Percentiles rank a stretch among this genome's conserved stretches.
phyloP scores from a whole-genome alignment of 1,140 invertebrate genomes.

The Bursaphelenchus mucronatus region DNA sequence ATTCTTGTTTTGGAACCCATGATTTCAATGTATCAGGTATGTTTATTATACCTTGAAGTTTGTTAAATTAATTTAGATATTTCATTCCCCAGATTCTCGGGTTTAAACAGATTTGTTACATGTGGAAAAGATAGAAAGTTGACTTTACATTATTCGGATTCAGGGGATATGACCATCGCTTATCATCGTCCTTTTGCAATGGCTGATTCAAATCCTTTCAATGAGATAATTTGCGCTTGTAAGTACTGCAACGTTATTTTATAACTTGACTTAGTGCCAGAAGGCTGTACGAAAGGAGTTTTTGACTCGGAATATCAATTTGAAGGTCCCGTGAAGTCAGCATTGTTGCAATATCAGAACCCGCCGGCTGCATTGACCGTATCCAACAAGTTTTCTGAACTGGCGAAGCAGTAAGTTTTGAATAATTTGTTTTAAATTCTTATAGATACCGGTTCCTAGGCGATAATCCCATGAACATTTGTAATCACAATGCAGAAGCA shows the following conservation, averaged over 20 bases:
- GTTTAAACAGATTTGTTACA: conserved; percentile 31
- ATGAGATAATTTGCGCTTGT: conserved; percentile 7
- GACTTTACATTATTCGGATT: conserved; percentile 28
- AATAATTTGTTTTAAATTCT: conserved; percentile 1
- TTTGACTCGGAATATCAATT: conserved; percentile 7
- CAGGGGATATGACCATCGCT: conserved; percentile 1
- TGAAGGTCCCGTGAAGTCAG: neutral
- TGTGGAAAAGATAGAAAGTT: conserved; percentile 42
- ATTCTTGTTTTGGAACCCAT: conserved; percentile 7
- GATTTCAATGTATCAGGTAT: no score
- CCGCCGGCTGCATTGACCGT: neutral
- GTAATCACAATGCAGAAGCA: conserved; percentile 13
- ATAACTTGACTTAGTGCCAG: conserved; percentile 2
- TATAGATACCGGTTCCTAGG: conserved; percentile 6
- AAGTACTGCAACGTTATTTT: neutral
- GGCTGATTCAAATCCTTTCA: neutral
- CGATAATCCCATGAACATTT: conserved; percentile 12
- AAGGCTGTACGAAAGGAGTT: conserved; percentile 2
- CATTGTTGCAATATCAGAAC: conserved; percentile 5
- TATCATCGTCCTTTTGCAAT: conserved; percentile 1
- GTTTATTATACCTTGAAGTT: no score
- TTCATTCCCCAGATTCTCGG: conserved; percentile 5
- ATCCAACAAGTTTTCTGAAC: neutral
- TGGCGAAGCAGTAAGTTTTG: conserved; percentile 3
- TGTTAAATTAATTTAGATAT: conserved; percentile 8